Evolutionary conservation across 1,140 invertebrate genomes (phyloP).

Genomic region (Apis mellifera): DNA sequence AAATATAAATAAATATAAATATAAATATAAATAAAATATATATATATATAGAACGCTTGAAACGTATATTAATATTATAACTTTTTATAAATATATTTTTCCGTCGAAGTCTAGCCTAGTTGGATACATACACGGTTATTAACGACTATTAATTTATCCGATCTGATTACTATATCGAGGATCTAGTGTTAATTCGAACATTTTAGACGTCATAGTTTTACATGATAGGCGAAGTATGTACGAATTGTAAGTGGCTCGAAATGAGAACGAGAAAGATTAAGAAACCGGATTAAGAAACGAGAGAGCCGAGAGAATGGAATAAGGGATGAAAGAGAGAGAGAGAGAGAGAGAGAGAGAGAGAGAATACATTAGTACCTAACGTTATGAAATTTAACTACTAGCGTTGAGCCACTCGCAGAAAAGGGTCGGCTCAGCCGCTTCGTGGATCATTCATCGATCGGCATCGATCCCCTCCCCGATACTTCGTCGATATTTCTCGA

Average conservation of each 20-base stretch:
- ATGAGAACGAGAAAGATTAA: neutral
- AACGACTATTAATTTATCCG: slow-evolving; percentile 78
- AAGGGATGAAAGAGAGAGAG: neutral
- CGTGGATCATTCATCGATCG: slow-evolving; percentile 29
- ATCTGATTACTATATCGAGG: slow-evolving; percentile 76
- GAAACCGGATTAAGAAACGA: neutral
- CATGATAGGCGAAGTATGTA: slow-evolving; percentile 70
- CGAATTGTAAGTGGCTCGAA: slow-evolving; percentile 66
- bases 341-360: no score
- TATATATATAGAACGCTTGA: slow-evolving; percentile 77
- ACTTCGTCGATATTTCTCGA: slow-evolving; percentile 32
- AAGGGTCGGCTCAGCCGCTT: slow-evolving; percentile 18
- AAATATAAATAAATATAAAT: slow-evolving; percentile 48
- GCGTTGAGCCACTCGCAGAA: slow-evolving; percentile 62
- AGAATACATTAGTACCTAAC: slow-evolving; percentile 77
- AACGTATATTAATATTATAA: slow-evolving; percentile 80
- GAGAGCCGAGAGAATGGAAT: neutral
- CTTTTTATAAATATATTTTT: slow-evolving; percentile 83
- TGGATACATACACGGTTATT: slow-evolving; percentile 79
- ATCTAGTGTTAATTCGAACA: slow-evolving; percentile 77
- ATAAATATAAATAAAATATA: slow-evolving; percentile 50
- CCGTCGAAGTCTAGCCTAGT: slow-evolving; percentile 81
- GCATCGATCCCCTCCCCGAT: neutral
- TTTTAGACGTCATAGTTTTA: slow-evolving; percentile 76
- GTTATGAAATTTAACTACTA: slow-evolving; percentile 73